These are phyloP conservation scores for Aldrovandia affinis DNA, from an alignment of 2,797 vertebrate species.

Conservation along the genomic window DNA sequence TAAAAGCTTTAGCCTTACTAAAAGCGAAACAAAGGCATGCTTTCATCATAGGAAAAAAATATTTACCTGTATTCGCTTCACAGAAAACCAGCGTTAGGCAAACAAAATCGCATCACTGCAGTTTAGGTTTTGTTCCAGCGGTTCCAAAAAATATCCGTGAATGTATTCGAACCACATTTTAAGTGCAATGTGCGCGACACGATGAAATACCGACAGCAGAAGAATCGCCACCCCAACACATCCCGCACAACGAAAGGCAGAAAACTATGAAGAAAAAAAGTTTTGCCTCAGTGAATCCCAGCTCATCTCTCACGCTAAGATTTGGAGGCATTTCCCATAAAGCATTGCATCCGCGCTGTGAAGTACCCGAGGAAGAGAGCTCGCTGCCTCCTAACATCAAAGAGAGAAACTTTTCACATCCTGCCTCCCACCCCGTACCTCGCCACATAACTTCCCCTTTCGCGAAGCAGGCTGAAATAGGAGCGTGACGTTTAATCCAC, in stretches of 20 bases:
- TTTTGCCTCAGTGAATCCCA: slow-evolving; percentile 28
- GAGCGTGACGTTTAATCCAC: not conserved
- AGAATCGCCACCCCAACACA: slow-evolving; percentile 6
- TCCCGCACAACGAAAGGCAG: not conserved
- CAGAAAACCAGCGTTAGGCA: not conserved
- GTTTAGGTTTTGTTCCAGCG: not conserved
- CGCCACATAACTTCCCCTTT: slow-evolving; percentile 41
- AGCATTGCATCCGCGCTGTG: slow-evolving; percentile 41
- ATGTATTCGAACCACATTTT: slow-evolving; percentile 14
- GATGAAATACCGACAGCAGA: not conserved
- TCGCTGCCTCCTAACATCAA: slow-evolving; percentile 29
- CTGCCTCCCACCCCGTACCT: slow-evolving; percentile 36
- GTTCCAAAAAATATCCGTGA: not conserved
- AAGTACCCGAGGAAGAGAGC: slow-evolving; percentile 26
- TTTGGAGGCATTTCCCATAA: slow-evolving; percentile 50
- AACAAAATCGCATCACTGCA: not conserved
- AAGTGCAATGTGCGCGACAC: not conserved
- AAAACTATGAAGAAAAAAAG: not conserved
- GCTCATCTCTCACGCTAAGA: slow-evolving; percentile 40
- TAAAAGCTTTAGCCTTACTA: not conserved
- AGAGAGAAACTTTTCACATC: slow-evolving; percentile 41
- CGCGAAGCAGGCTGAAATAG: not conserved
- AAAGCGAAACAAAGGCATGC: not conserved
- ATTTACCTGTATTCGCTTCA: slow-evolving; percentile 20
- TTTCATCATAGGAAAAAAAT: slow-evolving; percentile 2